phyloP scores from a whole-genome alignment of 2,113 vertebrate species.

The Suncus etruscus region DNA sequence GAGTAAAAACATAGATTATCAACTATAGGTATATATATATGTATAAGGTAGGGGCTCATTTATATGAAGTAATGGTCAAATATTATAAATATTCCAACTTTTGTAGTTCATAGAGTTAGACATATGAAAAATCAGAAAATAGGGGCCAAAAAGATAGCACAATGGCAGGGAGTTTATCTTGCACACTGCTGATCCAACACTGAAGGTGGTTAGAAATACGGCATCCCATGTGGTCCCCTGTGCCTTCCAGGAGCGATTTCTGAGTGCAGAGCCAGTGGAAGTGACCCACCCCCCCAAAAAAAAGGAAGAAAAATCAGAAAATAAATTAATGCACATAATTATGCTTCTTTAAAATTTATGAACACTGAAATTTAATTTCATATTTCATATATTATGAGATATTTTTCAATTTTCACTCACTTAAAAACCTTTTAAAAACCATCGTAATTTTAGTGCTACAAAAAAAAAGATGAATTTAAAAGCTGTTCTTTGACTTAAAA shows the following conservation, averaged over 20 bases:
- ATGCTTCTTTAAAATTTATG: background rate
- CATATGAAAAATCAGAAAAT: background rate
- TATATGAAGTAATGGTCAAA: background rate
- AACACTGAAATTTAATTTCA: background rate
- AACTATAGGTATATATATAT: background rate
- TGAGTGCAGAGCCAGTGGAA: no score
- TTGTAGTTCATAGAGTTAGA: background rate
- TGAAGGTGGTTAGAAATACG: background rate
- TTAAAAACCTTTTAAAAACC: background rate
- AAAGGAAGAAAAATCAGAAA: background rate
- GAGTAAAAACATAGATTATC: background rate
- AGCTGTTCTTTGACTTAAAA: background rate
- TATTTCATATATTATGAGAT: background rate
- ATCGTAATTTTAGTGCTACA: constrained; percentile 7
- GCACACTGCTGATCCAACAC: background rate
- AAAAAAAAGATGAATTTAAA: constrained; percentile 56
- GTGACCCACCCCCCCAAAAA: no score
- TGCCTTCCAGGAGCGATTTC: no score
- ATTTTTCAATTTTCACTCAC: background rate
- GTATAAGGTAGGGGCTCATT: background rate
- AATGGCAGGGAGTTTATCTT: no score
- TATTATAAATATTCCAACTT: constrained; percentile 21
- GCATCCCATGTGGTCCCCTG: no score
- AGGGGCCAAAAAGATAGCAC: no score
- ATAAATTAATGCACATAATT: no score